phyloP scores from a whole-genome alignment of 2,797 vertebrate genomes.

The Cottoperca gobio region DNA sequence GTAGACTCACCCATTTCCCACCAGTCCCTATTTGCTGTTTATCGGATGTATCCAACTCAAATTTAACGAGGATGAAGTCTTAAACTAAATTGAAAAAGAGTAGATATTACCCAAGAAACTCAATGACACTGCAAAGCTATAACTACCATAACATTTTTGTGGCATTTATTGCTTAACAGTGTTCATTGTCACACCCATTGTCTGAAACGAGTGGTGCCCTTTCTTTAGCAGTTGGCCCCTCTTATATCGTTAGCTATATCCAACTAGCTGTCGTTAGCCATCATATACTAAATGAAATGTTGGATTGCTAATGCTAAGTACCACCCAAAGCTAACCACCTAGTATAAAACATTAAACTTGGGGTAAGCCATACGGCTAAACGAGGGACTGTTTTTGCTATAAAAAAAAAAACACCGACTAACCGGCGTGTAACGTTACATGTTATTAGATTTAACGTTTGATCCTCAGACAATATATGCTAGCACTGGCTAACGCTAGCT shows the following conservation, averaged over 20 bases:
- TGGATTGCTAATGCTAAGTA: conserved; percentile 47
- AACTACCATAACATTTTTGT: background rate
- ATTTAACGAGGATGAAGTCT: background rate
- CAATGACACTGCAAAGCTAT: conserved; percentile 39
- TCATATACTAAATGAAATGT: conserved; percentile 35
- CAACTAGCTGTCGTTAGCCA: conserved; percentile 47
- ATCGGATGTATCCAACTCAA: background rate
- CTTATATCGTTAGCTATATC: conserved; percentile 35
- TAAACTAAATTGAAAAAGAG: background rate
- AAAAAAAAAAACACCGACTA: background rate
- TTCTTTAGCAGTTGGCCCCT: conserved; percentile 40
- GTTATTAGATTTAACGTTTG: conserved; percentile 20
- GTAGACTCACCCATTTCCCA: background rate
- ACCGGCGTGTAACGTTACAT: background rate
- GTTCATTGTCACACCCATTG: conserved; percentile 21
- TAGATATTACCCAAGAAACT: background rate
- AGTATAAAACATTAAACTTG: background rate
- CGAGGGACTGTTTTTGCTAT: background rate
- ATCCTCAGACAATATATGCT: conserved; percentile 13
- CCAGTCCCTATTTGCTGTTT: background rate
- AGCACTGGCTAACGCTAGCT: conserved; percentile 54
- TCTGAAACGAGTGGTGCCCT: conserved; percentile 46
- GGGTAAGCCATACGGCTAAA: background rate
- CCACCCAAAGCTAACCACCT: background rate
- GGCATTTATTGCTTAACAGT: background rate